Percentiles rank a stretch among this genome's conserved stretches.
Evolutionary conservation across 2,113 vertebrate genomes (phyloP).

Genomic region (Ammodramus savannarum): DNA sequence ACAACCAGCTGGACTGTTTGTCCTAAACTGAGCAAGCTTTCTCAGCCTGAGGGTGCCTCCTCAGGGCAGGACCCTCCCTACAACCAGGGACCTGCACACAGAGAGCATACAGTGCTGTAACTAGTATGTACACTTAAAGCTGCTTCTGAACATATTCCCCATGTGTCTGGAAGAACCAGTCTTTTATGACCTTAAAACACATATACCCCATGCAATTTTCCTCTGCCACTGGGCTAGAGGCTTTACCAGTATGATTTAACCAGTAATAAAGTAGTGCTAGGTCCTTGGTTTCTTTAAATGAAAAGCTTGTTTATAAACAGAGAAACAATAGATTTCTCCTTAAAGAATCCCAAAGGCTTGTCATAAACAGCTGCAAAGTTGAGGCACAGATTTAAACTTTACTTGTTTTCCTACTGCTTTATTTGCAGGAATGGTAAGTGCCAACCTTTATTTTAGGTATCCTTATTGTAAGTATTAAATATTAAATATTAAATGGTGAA

Average conservation of each 20-base stretch:
- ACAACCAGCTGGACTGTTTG: not conserved
- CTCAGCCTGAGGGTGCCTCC: not conserved
- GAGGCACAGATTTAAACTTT: not conserved
- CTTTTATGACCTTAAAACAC: not conserved
- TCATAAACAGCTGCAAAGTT: not conserved
- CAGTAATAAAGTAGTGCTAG: not conserved
- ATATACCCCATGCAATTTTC: not conserved
- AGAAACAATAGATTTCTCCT: not conserved
- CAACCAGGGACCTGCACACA: not conserved
- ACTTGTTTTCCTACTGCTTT: not conserved
- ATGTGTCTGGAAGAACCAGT: not conserved
- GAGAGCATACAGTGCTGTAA: not conserved
- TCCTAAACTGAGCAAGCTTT: not conserved
- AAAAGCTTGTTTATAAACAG: not conserved
- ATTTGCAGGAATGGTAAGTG: not conserved
- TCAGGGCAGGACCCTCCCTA: not conserved
- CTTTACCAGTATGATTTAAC: not conserved
- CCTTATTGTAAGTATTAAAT: not conserved
- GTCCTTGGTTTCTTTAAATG: not conserved
- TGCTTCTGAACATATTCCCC: not conserved
- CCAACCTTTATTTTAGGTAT: not conserved
- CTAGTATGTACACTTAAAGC: not conserved
- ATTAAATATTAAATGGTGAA: not conserved
- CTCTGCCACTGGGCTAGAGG: not conserved
- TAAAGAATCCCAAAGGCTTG: not conserved